Percentiles rank a stretch among this genome's conserved stretches.
Evolutionary conservation across 2,113 vertebrate species (phyloP).

Genomic region (Neolamprologus cancellatus): DNA sequence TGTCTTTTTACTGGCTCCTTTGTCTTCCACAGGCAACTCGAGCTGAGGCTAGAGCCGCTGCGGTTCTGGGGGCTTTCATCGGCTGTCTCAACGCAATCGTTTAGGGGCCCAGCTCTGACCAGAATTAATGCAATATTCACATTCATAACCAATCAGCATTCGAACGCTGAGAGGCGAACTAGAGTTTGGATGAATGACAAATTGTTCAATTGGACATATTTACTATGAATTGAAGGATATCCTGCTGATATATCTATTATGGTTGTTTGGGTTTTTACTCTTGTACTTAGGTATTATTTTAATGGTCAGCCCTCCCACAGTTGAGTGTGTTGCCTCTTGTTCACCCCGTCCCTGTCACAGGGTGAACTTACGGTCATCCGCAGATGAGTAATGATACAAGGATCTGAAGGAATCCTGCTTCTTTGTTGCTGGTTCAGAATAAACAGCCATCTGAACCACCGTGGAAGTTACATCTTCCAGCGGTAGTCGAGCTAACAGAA

Average conservation of each 20-base stretch:
- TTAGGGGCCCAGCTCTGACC: conserved; percentile 58
- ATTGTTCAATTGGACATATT: conserved; percentile 53
- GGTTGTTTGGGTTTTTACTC: conserved; percentile 31
- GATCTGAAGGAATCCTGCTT: not conserved
- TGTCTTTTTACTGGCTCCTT: conserved; percentile 67
- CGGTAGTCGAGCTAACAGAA: not conserved
- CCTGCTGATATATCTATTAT: conserved; percentile 46
- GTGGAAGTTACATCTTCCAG: not conserved
- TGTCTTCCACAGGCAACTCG: conserved; percentile 60
- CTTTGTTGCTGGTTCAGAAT: not conserved
- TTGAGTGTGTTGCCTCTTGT: conserved; percentile 1
- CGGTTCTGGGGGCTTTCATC: conserved; percentile 65
- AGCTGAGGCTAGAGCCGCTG: conserved; percentile 52
- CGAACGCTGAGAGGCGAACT: conserved; percentile 34
- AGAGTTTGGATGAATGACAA: conserved; percentile 61
- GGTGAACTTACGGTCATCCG: conserved; percentile 14
- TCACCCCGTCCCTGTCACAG: conserved; percentile 1
- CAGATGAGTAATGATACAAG: not conserved
- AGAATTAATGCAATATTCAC: conserved; percentile 64
- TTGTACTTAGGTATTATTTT: conserved; percentile 22
- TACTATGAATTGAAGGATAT: conserved; percentile 46
- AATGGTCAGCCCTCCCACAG: conserved; percentile 39
- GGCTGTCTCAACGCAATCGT: conserved; percentile 55
- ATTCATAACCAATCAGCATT: conserved; percentile 59
- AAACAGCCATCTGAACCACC: not conserved